Percentiles rank a stretch among this genome's conserved stretches.
phyloP scores from a whole-genome alignment of 2,888 invertebrate genomes.

The Hemithea aestivaria region DNA sequence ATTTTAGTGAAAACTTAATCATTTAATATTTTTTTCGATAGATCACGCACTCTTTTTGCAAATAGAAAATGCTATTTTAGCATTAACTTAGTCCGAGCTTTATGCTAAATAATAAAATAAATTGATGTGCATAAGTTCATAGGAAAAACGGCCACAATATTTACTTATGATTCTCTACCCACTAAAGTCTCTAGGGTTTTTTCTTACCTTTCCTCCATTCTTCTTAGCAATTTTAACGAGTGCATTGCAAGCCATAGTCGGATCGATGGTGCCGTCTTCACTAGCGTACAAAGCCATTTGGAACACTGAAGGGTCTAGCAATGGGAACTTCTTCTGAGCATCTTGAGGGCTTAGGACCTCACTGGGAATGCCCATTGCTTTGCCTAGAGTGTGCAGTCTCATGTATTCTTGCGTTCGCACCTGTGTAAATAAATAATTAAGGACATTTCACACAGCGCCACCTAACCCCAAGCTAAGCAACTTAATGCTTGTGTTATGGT shows the following conservation, averaged over 20 bases:
- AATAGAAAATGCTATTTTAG: no score
- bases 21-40: no score
- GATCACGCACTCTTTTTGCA: no score
- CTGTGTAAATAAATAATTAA: conserved; percentile 48
- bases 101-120: no score
- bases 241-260: conserved; percentile 88
- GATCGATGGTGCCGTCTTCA: conserved; percentile 91
- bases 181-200: background rate
- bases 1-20: no score
- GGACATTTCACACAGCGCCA: no score
- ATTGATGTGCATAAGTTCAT: no score
- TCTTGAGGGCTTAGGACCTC: conserved; percentile 85
- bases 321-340: conserved; percentile 86
- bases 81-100: no score
- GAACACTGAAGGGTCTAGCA: conserved; percentile 86
- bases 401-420: conserved; percentile 90
- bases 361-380: conserved; percentile 87
- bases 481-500: no score
- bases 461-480: no score
- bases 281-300: conserved; percentile 88
- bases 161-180: background rate
- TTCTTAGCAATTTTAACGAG: conserved; percentile 84
- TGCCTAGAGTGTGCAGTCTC: conserved; percentile 88
- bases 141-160: no score
- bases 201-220: conserved; percentile 83